Conservation (phyloP, 1,140 invertebrate species). For the Linepithema humile region DNA sequence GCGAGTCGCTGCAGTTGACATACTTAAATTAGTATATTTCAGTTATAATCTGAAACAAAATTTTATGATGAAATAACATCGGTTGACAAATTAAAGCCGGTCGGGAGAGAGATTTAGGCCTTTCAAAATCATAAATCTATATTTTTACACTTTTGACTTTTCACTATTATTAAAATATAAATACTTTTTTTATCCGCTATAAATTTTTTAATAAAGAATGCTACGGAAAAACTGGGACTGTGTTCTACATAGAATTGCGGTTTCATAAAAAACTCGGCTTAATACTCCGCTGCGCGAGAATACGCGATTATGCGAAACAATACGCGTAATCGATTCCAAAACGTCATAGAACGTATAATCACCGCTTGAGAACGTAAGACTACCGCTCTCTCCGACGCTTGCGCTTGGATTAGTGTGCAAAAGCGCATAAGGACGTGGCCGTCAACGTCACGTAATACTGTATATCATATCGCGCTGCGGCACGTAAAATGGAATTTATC, state of each 20-base stretch:
- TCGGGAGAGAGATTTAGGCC: background rate
- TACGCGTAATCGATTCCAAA: constrained; percentile 11
- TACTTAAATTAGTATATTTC: constrained; percentile 33
- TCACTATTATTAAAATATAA: background rate
- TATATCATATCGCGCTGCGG: constrained; percentile 47
- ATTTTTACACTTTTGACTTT: background rate
- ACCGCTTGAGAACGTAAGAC: background rate
- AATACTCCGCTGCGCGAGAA: background rate
- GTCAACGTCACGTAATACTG: constrained; percentile 54
- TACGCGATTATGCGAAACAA: background rate
- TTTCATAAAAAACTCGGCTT: background rate
- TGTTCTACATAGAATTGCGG: background rate
- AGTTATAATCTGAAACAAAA: constrained; percentile 27
- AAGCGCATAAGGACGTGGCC: constrained; percentile 43
- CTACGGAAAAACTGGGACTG: background rate
- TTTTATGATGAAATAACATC: background rate
- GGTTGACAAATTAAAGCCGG: background rate
- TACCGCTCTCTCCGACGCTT: background rate
- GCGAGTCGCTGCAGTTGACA: background rate
- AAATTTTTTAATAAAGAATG: background rate
- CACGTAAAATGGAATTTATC: constrained; percentile 63
- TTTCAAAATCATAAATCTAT: no score
- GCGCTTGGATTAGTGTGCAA: constrained; percentile 13
- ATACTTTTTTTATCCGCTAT: background rate
- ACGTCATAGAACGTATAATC: background rate